Evolutionary conservation across 2,797 vertebrate species (phyloP), one percentile per base, ranked within the genome.

Genomic region (Sylvilagus floridanus): DNA sequence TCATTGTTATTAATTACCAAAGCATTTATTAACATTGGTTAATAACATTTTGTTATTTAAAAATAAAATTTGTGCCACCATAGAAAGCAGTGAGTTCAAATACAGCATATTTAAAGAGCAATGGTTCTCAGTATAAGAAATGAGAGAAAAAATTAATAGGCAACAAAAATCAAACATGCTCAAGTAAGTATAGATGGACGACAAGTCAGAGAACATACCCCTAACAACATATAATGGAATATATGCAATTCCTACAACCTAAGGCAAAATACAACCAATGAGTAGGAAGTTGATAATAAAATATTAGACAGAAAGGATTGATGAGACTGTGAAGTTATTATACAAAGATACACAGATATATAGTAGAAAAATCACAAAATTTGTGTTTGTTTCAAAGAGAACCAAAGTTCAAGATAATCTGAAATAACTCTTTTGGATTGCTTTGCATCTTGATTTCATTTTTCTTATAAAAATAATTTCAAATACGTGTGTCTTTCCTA

Each of bases 1-100:
- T 96, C 42, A 95, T n/a, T 95, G 71, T 71, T 84, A 65, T 86
- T 84, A 94, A 83, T 66, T 50, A 86, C 3, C 19, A 78, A 95
- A 71, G 7, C 10, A 72, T 66, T 90, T 88, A 93, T 30, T 88
- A 60, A 88, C n/a, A n/a, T 66, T 7, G 26, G 42, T 47, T 47
- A 47, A 47, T 47, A 47, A 66, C n/a, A 83, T 76, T 84, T 92
- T 76, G 22, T 68, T n/a, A 66, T 69, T 84, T 88, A 30, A 79
- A 90, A 92, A 87, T 54, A 11, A 92, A 32, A 90, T 73, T 28
- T 1, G 37, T 47, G 77, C 12, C 28, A 62, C 26, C 13, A 88
- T 47, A 79, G 92, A 94, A 92, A 90, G 6, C 2, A 84, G 69
- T 57, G 17, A 24, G 54, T 47, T 79, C 4, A 12, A 73, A n/a